Percentiles rank a stretch among this genome's conserved stretches.
Evolutionary conservation across 2,797 vertebrate genomes (phyloP).

Genomic region (Orestias chungarensis): DNA sequence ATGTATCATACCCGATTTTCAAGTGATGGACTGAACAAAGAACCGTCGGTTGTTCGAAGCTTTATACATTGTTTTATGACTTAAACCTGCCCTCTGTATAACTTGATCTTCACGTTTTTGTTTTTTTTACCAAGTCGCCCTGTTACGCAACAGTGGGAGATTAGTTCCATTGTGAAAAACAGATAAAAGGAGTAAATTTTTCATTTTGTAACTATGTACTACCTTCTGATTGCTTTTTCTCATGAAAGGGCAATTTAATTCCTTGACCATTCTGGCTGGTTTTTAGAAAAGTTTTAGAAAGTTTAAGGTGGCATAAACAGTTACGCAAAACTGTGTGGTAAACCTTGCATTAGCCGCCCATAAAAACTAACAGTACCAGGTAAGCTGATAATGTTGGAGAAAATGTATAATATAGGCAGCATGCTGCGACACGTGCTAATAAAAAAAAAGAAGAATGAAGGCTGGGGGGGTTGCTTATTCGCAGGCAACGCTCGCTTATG

Average conservation of each 20-base stretch:
- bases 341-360: not conserved
- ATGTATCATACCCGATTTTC: not conserved
- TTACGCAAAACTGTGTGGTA: not conserved
- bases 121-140: not conserved
- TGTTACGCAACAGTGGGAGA: too few relatives aligned
- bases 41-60: not conserved
- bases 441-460: constrained; percentile 17
- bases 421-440: constrained; percentile 32
- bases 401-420: constrained; percentile 22
- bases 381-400: constrained; percentile 5
- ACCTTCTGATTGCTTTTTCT: not conserved
- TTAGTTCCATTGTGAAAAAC: not conserved
- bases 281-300: not conserved
- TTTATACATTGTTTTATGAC: not conserved
- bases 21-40: not conserved
- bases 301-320: not conserved
- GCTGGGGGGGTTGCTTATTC: constrained; percentile 14
- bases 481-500: constrained; percentile 7
- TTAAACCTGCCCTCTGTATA: not conserved
- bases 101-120: not conserved
- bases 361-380: not conserved
- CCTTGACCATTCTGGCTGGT: not conserved
- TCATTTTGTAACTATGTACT: not conserved
- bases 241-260: not conserved
- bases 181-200: too few relatives aligned